Evolutionary conservation across 2,113 vertebrate genomes (phyloP).

Genomic region (Pseudois nayaur): DNA sequence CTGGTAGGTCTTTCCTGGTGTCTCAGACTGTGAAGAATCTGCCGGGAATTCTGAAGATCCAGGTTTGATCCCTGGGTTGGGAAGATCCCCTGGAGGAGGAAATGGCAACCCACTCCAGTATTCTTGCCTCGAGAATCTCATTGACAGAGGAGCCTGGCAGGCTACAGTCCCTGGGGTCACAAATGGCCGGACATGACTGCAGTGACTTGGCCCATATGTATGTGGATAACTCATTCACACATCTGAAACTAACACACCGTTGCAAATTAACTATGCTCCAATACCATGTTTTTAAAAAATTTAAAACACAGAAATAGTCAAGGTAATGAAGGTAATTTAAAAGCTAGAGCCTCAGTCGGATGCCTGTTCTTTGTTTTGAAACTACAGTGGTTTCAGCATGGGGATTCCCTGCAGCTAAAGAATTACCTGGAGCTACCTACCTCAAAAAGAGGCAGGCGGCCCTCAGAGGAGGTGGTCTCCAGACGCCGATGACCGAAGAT

Average conservation of each 20-base stretch:
- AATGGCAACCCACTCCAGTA: background rate
- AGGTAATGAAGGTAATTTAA: background rate
- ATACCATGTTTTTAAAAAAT: too few species aligned
- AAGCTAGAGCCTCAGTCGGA: background rate
- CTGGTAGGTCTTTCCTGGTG: background rate
- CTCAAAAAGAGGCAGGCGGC: background rate
- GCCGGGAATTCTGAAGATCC: background rate
- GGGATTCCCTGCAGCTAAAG: background rate
- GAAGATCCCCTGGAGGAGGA: background rate
- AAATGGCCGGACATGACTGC: fast-evolving
- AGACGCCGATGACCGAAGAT: background rate
- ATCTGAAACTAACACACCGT: background rate
- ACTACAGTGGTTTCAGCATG: background rate
- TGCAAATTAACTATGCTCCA: too few species aligned
- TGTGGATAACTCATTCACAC: background rate
- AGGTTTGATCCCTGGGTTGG: background rate
- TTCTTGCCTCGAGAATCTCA: background rate
- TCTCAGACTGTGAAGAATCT: background rate
- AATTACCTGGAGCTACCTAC: background rate
- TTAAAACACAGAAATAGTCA: background rate
- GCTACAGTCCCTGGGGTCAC: background rate
- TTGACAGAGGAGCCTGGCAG: fast-evolving
- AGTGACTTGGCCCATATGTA: background rate
- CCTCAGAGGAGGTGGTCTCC: background rate
- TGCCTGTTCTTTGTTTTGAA: background rate